A percentile compares a stretch with the other conserved stretches of the same genome.
Conservation (phyloP, 2,888 invertebrate species). For the Drosophila anomelani region DNA sequence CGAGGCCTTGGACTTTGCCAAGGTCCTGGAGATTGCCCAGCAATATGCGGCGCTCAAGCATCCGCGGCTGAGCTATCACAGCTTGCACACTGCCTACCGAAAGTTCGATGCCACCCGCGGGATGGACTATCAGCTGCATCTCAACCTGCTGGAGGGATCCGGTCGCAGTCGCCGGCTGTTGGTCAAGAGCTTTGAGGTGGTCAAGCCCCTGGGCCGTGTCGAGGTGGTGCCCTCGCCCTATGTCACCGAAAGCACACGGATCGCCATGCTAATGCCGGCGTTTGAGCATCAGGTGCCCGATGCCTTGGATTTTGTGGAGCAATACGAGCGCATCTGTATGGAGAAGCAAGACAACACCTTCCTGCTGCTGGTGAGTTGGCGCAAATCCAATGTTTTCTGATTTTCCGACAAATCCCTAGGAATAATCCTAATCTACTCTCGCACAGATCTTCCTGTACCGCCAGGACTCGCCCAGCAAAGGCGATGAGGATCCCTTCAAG, state of each 20-base stretch:
- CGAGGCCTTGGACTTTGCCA: slow-evolving; percentile 89
- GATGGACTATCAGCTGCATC: slow-evolving; percentile 93
- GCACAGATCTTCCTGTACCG: slow-evolving; percentile 88
- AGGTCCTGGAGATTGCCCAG: slow-evolving; percentile 86
- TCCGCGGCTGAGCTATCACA: slow-evolving; percentile 86
- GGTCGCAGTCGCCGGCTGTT: slow-evolving; percentile 66
- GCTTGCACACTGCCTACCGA: slow-evolving; percentile 89
- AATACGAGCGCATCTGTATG: slow-evolving; percentile 90
- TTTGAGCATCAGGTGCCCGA: slow-evolving; percentile 86
- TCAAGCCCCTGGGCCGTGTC: slow-evolving; percentile 93
- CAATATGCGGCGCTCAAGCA: slow-evolving; percentile 86
- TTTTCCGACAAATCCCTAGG: too few relatives aligned
- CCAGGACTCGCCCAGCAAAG: slow-evolving; percentile 88
- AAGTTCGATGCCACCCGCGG: slow-evolving; percentile 93
- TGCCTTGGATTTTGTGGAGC: slow-evolving; percentile 88
- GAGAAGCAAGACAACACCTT: slow-evolving; percentile 92
- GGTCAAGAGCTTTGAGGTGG: slow-evolving; percentile 90
- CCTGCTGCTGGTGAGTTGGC: slow-evolving; percentile 87
- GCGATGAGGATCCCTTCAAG: slow-evolving; percentile 87
- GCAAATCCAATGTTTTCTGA: not conserved
- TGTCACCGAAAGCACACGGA: slow-evolving; percentile 95
- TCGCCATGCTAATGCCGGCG: slow-evolving; percentile 91
- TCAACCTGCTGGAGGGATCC: slow-evolving; percentile 86
- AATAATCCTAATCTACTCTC: not conserved
- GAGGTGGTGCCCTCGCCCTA: slow-evolving; percentile 97